Evolutionary conservation across 2,113 vertebrate genomes (phyloP).

Genomic region (Morone saxatilis): DNA sequence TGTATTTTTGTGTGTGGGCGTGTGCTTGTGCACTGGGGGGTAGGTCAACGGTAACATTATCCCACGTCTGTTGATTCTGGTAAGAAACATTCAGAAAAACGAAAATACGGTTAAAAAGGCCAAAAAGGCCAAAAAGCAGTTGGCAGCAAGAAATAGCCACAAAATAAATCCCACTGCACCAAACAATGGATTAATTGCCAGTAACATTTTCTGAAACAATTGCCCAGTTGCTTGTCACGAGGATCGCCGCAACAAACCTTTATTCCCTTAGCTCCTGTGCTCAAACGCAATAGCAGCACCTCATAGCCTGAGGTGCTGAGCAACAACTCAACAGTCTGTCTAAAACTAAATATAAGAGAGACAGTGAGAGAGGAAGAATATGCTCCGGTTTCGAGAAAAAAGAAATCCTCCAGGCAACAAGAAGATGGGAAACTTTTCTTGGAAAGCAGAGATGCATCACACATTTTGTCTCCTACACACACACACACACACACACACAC

Average conservation of each 20-base stretch:
- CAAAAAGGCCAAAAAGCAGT: slow-evolving; percentile 8
- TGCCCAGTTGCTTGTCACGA: slow-evolving; percentile 5
- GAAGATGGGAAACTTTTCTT: slow-evolving; percentile 62
- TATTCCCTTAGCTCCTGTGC: slow-evolving; percentile 15
- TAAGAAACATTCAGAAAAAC: neutral
- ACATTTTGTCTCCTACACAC: neutral
- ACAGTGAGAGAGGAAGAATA: slow-evolving; percentile 32
- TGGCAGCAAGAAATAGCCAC: slow-evolving; percentile 17
- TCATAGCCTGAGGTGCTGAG: slow-evolving; percentile 60
- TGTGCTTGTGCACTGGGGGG: neutral
- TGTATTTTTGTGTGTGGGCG: slow-evolving; percentile 21
- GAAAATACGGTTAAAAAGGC: neutral
- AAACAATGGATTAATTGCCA: slow-evolving; percentile 28
- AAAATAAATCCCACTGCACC: slow-evolving; percentile 3
- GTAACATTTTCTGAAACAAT: slow-evolving; percentile 36
- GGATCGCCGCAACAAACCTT: slow-evolving; percentile 20
- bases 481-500: neutral
- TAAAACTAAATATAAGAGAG: slow-evolving; percentile 50
- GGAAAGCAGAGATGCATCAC: slow-evolving; percentile 48
- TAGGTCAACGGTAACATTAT: slow-evolving; percentile 44
- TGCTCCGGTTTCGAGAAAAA: slow-evolving; percentile 47
- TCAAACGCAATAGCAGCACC: slow-evolving; percentile 5
- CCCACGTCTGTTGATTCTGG: slow-evolving; percentile 17
- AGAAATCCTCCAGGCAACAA: slow-evolving; percentile 55
- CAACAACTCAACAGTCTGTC: slow-evolving; percentile 51